These are phyloP conservation scores for Vanacampus margaritifer DNA, from an alignment of 2,113 vertebrate species.

Conservation along the genomic window DNA sequence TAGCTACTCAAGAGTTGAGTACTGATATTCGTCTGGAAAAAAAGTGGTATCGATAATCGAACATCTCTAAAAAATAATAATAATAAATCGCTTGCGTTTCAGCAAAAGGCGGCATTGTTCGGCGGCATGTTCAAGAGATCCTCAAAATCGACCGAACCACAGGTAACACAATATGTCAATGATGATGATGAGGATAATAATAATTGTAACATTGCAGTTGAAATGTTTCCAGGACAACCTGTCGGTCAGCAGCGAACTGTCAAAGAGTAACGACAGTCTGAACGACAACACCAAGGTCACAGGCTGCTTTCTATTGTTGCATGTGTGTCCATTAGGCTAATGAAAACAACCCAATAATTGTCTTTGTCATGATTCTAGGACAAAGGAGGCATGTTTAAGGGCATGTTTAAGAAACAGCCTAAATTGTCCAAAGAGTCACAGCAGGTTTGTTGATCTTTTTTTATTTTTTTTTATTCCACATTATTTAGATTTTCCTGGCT, in stretches of 20 bases:
- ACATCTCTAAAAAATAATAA: not conserved
- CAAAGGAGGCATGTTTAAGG: slow-evolving; percentile 49
- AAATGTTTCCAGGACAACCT: slow-evolving; percentile 31
- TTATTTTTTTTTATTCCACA: no score
- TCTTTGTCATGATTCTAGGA: slow-evolving; percentile 36
- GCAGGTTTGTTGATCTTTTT: slow-evolving; percentile 21
- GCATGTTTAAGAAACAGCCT: slow-evolving; percentile 44
- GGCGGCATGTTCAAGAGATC: slow-evolving; percentile 58
- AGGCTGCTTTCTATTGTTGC: not conserved
- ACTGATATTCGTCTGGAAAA: no score
- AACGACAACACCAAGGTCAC: slow-evolving; percentile 38
- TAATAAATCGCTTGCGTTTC: not conserved
- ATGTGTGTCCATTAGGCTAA: not conserved
- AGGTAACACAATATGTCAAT: not conserved
- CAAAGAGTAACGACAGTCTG: slow-evolving; percentile 52
- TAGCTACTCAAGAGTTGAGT: no score
- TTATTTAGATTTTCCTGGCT: no score
- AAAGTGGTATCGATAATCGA: not conserved
- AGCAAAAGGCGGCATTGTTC: slow-evolving; percentile 50
- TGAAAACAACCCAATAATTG: not conserved
- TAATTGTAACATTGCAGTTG: not conserved
- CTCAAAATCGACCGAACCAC: slow-evolving; percentile 25
- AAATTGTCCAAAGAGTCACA: slow-evolving; percentile 38
- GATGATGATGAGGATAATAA: not conserved
- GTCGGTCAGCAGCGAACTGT: slow-evolving; percentile 36